Evolutionary conservation across 2,888 invertebrate genomes (phyloP).

Genomic region (Pteria penguin): DNA sequence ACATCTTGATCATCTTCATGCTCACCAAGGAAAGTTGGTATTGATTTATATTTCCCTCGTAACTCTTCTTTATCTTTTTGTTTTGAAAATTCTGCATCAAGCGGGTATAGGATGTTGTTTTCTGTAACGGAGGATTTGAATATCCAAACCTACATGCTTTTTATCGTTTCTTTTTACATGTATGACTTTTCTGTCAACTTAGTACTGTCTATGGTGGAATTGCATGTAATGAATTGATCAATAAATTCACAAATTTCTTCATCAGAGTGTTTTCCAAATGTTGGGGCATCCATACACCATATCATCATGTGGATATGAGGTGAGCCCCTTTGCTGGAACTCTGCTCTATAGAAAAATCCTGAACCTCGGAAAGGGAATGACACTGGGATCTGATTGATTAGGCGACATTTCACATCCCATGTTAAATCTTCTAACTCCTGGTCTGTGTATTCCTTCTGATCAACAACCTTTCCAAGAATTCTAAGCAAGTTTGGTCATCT

Average conservation of each 20-base stretch:
- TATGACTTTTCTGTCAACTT: conserved; percentile 19
- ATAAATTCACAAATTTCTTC: conserved; percentile 40
- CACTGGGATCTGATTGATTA: conserved; percentile 48
- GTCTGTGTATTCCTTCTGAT: conserved; percentile 31
- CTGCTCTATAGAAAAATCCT: conserved; percentile 40
- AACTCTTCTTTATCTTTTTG: conserved; percentile 18
- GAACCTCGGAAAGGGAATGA: conserved; percentile 42
- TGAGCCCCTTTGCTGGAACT: conserved; percentile 45
- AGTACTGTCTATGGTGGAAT: conserved; percentile 12
- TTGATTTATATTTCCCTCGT: conserved; percentile 30
- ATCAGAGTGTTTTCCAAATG: conserved; percentile 23
- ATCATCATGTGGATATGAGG: conserved; percentile 52
- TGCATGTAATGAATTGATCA: conserved; percentile 44
- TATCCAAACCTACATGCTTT: conserved; percentile 47
- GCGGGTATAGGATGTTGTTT: conserved; percentile 44
- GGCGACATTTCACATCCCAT: conserved; percentile 37
- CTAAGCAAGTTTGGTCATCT: conserved; percentile 40
- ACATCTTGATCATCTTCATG: neutral
- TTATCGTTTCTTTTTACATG: conserved; percentile 38
- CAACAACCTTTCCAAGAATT: conserved; percentile 30
- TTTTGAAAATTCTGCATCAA: conserved; percentile 2
- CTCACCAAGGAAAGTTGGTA: conserved; percentile 27
- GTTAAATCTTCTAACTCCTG: conserved; percentile 32
- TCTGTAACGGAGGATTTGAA: conserved; percentile 43
- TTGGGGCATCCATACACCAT: conserved; percentile 45